Conservation (phyloP, 2,113 vertebrate species). For the Macrotus californicus region DNA sequence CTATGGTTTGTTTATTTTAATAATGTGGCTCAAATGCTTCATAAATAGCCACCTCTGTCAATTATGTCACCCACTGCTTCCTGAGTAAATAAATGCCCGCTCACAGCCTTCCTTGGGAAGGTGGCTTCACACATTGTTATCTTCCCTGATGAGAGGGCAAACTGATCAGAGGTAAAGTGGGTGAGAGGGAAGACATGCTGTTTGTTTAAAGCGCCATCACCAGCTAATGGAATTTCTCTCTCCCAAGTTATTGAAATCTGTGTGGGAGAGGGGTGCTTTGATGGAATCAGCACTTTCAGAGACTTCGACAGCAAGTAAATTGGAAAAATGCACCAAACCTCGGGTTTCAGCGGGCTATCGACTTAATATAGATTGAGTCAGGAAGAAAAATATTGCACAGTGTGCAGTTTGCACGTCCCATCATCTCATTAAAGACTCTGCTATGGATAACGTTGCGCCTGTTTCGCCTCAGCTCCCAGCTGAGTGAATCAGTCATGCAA, state of each 20-base stretch:
- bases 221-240: conserved; percentile 54
- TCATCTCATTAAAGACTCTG: conserved; percentile 80
- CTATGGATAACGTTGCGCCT: conserved; percentile 61
- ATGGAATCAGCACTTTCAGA: conserved; percentile 80
- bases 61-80: neutral
- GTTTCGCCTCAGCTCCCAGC: conserved; percentile 63
- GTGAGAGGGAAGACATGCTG: conserved; percentile 2
- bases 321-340: conserved; percentile 81
- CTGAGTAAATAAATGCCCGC: neutral
- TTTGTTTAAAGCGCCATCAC: conserved; percentile 47
- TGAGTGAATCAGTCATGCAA: conserved; percentile 60
- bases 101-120: fast-evolving
- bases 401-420: conserved; percentile 70
- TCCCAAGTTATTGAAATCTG: conserved; percentile 72
- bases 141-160: conserved; percentile 41
- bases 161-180: neutral
- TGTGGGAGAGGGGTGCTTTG: conserved; percentile 73
- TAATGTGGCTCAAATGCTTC: neutral
- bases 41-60: neutral
- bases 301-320: conserved; percentile 79
- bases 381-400: conserved; percentile 74
- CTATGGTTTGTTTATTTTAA: neutral
- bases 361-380: conserved; percentile 80
- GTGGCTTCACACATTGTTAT: neutral
- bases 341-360: conserved; percentile 77